Conservation (phyloP, 2,797 vertebrate genomes). For the Cyclopterus lumpus region DNA sequence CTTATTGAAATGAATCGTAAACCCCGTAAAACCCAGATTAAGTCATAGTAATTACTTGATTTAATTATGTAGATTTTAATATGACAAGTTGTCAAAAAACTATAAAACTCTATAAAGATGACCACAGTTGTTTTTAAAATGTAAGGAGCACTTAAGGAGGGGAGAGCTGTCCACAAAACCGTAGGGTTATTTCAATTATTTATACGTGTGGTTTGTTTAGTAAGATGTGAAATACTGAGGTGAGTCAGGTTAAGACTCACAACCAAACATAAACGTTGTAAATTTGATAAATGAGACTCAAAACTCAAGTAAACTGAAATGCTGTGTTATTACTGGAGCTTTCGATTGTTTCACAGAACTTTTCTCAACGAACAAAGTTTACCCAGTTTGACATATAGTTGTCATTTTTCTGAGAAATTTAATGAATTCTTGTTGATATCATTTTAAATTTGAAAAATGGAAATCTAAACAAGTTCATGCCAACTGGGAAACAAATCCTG, state of each 20-base stretch:
- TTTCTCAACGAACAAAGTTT: background rate
- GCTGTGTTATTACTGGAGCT: background rate
- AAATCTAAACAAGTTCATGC: too few species aligned
- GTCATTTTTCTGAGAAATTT: background rate
- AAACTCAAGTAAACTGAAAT: background rate
- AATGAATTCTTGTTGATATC: background rate
- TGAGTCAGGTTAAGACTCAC: background rate
- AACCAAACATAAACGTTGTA: background rate
- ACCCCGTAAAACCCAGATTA: conserved; percentile 27
- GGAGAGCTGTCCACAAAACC: background rate
- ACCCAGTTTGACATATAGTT: background rate
- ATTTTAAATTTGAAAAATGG: background rate
- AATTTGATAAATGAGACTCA: background rate
- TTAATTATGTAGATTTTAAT: conserved; percentile 41
- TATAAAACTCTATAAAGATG: background rate
- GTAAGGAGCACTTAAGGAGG: background rate
- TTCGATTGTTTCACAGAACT: background rate
- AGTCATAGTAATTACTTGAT: conserved; percentile 41
- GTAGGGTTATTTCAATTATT: background rate
- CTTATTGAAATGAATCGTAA: conserved; percentile 33
- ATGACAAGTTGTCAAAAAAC: background rate
- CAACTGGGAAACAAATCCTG: too few species aligned
- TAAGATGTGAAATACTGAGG: background rate
- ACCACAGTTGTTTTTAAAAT: background rate
- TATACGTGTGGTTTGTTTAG: background rate